A percentile compares a stretch with the other conserved stretches of the same genome.
These are phyloP conservation scores for Molothrus aeneus DNA, from an alignment of 2,797 vertebrate species.

Conservation along the genomic window DNA sequence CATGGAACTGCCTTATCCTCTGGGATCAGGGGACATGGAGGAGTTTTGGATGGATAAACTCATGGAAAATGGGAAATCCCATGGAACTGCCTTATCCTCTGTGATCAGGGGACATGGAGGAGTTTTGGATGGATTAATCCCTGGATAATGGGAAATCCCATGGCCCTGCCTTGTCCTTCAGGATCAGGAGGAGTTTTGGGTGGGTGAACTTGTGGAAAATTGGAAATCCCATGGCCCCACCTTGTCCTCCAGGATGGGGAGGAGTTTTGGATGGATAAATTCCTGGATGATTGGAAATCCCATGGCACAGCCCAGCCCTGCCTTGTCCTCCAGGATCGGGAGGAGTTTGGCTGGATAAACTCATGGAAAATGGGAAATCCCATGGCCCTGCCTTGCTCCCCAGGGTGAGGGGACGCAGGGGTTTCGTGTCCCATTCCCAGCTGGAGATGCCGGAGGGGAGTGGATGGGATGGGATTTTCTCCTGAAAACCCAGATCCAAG, in stretches of 20 bases:
- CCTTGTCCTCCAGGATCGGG: background rate
- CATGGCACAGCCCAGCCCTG: too few relatives aligned
- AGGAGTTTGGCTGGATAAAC: background rate
- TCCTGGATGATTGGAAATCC: background rate
- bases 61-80: background rate
- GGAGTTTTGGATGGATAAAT: rapidly evolving
- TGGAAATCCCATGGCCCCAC: background rate
- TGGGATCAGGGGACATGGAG: too few relatives aligned
- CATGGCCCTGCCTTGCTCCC: too few relatives aligned
- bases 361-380: background rate
- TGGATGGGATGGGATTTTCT: rapidly evolving
- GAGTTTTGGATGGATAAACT: background rate
- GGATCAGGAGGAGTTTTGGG: rapidly evolving
- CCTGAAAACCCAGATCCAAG: background rate
- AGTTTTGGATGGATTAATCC: too few relatives aligned
- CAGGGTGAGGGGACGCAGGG: too few relatives aligned
- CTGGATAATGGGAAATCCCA: too few relatives aligned
- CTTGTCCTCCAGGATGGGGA: background rate
- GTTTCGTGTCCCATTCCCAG: background rate
- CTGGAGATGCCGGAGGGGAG: background rate
- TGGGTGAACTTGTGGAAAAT: background rate
- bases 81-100: too few relatives aligned
- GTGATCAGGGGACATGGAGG: too few relatives aligned
- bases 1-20: too few relatives aligned
- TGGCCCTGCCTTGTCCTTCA: rapidly evolving